A percentile compares a stretch with the other conserved stretches of the same genome.
Conservation (phyloP, 2,797 vertebrate genomes). For the Amblyraja radiata region DNA sequence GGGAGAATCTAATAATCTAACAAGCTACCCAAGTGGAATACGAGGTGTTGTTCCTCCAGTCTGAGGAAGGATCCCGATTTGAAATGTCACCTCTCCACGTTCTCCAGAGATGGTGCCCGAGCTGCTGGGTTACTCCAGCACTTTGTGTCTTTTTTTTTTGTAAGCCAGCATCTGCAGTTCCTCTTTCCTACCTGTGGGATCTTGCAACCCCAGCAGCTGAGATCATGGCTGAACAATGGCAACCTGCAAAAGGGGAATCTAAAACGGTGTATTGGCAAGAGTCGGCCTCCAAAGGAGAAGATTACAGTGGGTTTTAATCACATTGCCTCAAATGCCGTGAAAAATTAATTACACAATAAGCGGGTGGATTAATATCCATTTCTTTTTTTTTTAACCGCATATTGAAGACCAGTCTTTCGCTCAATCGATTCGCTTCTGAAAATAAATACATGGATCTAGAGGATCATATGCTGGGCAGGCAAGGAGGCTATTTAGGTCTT, state of each 20-base stretch:
- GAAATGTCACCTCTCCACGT: too few species aligned
- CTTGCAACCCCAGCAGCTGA: neutral
- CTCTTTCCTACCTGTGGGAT: neutral
- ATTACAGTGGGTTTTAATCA: slow-evolving; percentile 8
- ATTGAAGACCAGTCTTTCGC: slow-evolving; percentile 1
- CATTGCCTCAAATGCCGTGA: neutral
- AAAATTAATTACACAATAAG: slow-evolving; percentile 28
- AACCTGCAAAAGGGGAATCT: neutral
- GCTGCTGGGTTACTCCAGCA: too few species aligned
- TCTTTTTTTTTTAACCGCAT: neutral
- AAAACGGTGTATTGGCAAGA: neutral
- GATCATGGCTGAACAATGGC: neutral
- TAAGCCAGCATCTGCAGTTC: too few species aligned
- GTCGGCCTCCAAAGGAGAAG: neutral
- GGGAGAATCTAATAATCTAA: too few species aligned
- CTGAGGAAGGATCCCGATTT: too few species aligned
- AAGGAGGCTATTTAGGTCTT: neutral
- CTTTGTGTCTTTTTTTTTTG: too few species aligned
- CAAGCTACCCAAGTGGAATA: too few species aligned
- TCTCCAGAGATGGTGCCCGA: too few species aligned
- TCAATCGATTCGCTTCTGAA: neutral
- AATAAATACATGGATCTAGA: neutral
- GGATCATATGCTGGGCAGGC: neutral
- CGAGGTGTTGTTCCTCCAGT: too few species aligned
- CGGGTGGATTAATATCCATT: neutral